Percentiles rank a stretch among this genome's conserved stretches.
Evolutionary conservation across 2,888 invertebrate species (phyloP).

Genomic region (Argynnis bischoffii): DNA sequence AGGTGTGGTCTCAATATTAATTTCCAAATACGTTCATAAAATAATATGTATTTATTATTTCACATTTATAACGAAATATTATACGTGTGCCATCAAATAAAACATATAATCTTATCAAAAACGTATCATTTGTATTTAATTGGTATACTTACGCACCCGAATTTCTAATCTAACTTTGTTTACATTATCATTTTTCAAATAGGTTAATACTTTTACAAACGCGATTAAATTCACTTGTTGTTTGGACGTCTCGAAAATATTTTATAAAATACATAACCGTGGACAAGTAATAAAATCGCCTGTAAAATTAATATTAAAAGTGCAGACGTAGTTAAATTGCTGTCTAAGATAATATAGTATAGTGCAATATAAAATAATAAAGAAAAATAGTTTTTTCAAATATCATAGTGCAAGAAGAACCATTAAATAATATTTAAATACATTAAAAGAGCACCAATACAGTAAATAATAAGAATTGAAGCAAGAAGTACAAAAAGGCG

Average conservation of each 20-base stretch:
- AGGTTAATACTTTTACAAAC: constrained; percentile 51
- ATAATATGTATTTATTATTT: no score
- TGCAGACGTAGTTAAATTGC: background rate
- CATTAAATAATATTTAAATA: background rate
- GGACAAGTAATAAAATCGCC: background rate
- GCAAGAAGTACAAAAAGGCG: constrained; percentile 4
- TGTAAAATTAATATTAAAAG: constrained; percentile 15
- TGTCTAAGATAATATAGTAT: background rate
- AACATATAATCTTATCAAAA: constrained; percentile 38
- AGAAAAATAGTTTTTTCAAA: background rate
- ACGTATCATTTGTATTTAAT: constrained; percentile 55
- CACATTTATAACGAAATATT: background rate
- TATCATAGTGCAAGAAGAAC: no score
- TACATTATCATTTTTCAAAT: constrained; percentile 45
- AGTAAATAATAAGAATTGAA: no score
- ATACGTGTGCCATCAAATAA: constrained; percentile 4
- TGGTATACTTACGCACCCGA: constrained; percentile 57
- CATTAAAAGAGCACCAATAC: background rate
- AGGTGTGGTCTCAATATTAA: no score
- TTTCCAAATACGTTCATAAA: no score
- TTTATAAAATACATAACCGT: background rate
- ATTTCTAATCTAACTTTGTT: constrained; percentile 51
- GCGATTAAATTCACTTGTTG: constrained; percentile 29
- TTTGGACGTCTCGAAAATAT: constrained; percentile 15
- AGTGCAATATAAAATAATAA: constrained; percentile 5